Conservation (phyloP, 2,888 invertebrate genomes). For the Drosophila fulvimacula region DNA sequence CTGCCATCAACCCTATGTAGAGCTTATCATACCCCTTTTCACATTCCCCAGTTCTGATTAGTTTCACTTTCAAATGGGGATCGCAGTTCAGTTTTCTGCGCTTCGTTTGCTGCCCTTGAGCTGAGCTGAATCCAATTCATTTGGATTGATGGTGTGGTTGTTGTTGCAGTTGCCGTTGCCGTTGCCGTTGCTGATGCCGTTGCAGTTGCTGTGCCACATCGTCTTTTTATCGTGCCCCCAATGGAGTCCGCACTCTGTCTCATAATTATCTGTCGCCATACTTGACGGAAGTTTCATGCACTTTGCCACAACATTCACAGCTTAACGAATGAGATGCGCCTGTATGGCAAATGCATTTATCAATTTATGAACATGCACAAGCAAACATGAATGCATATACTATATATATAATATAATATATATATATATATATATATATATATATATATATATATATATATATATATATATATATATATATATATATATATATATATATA, state of each 20-base stretch:
- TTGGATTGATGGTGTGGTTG: constrained; percentile 21
- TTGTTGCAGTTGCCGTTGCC: constrained; percentile 9
- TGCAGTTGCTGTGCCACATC: constrained; percentile 8
- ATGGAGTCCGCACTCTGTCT: constrained; percentile 18
- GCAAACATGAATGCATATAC: constrained; percentile 12
- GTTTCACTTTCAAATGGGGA: constrained; percentile 34
- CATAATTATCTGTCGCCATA: constrained; percentile 63
- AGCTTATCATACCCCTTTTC: constrained; percentile 3
- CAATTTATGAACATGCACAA: constrained; percentile 50
- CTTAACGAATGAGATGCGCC: constrained; percentile 15
- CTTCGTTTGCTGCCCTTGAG: constrained; percentile 55
- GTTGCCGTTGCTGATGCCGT: constrained; percentile 7
- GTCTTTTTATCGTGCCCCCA: constrained; percentile 35
- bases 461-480: background rate
- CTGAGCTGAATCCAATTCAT: constrained; percentile 37
- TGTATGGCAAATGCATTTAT: constrained; percentile 39
- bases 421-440: background rate
- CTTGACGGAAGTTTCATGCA: constrained; percentile 65
- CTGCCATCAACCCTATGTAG: background rate
- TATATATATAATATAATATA: background rate
- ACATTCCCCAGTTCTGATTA: constrained; percentile 5
- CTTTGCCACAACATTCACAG: constrained; percentile 34
- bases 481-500: background rate
- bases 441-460: background rate
- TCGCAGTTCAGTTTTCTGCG: constrained; percentile 1